phyloP scores from a whole-genome alignment of 2,113 vertebrate species.

The Cariama cristata region DNA sequence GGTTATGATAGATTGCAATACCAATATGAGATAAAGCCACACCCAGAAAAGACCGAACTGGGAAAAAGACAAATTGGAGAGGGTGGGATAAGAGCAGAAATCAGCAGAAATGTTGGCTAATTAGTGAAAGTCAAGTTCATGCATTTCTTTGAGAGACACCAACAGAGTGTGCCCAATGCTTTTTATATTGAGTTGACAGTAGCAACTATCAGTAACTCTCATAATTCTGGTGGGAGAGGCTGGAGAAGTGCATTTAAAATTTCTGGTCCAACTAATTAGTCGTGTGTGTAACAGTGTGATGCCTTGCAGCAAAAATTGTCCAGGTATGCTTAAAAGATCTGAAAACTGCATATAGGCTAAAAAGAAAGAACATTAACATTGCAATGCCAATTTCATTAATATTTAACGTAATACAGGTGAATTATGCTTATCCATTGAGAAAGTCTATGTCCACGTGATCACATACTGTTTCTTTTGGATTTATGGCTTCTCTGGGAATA shows the following conservation, averaged over 20 bases:
- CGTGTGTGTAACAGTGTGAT: not conserved
- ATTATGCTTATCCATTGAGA: not conserved
- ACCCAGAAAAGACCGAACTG: not conserved
- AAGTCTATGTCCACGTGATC: not conserved
- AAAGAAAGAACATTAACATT: not conserved
- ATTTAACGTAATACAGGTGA: not conserved
- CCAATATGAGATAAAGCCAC: not conserved
- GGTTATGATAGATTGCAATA: not conserved
- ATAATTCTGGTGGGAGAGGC: not conserved
- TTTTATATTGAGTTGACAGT: not conserved
- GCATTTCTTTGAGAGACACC: not conserved
- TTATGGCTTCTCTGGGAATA: not conserved
- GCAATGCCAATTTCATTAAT: not conserved
- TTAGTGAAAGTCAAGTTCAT: not conserved
- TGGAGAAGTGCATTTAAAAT: not conserved
- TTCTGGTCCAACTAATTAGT: not conserved
- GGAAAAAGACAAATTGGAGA: not conserved
- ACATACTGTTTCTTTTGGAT: not conserved
- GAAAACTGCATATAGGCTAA: not conserved
- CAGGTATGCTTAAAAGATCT: not conserved
- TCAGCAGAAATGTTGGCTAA: not conserved
- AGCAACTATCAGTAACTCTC: not conserved
- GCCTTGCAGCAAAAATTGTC: not conserved
- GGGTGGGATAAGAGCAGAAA: not conserved
- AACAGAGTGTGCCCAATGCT: not conserved